Evolutionary conservation across 2,113 vertebrate genomes (phyloP).

Genomic region (Rhegmatorhina hoffmannsi): DNA sequence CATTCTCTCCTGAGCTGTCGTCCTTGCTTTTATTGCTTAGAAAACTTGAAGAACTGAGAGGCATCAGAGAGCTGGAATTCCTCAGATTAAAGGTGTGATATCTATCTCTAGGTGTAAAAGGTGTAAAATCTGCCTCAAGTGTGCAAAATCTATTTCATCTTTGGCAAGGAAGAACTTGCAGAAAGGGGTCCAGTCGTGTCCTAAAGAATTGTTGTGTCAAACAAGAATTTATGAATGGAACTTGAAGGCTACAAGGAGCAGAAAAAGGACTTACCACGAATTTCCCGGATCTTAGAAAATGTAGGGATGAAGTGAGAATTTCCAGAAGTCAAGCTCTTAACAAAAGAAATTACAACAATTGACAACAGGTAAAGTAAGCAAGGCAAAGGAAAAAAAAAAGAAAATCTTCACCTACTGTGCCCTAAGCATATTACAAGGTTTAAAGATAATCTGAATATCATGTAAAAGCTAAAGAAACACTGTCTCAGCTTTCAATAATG

Average conservation of each 20-base stretch:
- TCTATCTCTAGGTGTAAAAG: background rate
- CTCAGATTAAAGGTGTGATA: background rate
- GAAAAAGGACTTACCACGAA: background rate
- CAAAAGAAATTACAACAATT: background rate
- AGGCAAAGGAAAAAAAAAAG: fast-evolving
- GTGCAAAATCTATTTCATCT: background rate
- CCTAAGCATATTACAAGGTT: background rate
- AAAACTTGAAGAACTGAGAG: background rate
- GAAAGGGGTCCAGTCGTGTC: background rate
- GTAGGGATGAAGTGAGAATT: background rate
- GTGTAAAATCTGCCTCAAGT: background rate
- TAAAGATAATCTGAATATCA: background rate
- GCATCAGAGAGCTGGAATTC: background rate
- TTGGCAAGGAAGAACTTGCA: background rate
- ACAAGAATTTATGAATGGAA: background rate
- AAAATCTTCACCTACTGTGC: background rate
- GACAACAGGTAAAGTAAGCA: background rate
- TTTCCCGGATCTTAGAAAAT: background rate
- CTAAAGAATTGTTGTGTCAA: background rate
- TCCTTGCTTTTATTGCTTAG: background rate
- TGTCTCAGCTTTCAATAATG: background rate
- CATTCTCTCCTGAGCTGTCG: background rate
- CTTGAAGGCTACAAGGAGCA: background rate
- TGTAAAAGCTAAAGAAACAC: background rate
- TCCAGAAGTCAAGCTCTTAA: background rate